These are phyloP conservation scores for Hafferia zeledoni DNA, from an alignment of 2,797 vertebrate species.

Conservation along the genomic window DNA sequence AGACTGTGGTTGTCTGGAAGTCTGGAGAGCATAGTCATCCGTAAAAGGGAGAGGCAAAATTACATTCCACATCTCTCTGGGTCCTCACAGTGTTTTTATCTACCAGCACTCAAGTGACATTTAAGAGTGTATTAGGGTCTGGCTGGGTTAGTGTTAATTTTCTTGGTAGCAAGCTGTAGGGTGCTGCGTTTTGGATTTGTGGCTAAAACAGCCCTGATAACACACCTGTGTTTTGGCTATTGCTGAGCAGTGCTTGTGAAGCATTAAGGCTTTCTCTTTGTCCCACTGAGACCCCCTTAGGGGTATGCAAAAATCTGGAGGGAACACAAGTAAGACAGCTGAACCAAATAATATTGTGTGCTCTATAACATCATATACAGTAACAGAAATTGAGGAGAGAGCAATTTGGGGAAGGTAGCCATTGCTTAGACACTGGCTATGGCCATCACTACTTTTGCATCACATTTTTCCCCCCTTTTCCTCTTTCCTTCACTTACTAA, in stretches of 20 bases:
- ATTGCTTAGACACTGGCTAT: not conserved
- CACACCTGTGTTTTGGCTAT: not conserved
- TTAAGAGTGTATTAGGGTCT: not conserved
- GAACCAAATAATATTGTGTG: not conserved
- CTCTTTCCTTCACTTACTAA: not conserved
- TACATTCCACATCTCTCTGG: not conserved
- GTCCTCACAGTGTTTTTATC: not conserved
- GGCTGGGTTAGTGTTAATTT: not conserved
- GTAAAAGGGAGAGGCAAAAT: not conserved
- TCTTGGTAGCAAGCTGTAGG: not conserved
- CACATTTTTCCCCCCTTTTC: accelerated
- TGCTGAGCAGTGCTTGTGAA: not conserved
- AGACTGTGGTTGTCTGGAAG: not conserved
- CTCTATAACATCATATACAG: not conserved
- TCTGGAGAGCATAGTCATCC: not conserved
- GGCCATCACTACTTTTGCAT: not conserved
- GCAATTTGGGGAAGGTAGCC: not conserved
- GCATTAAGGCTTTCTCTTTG: not conserved
- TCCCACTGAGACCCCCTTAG: not conserved
- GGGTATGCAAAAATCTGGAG: not conserved
- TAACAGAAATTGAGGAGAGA: not conserved
- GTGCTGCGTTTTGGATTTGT: not conserved
- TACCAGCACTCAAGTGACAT: not conserved
- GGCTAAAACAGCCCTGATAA: not conserved
- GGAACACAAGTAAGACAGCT: not conserved